Conservation (phyloP, 2,888 invertebrate species). For the Hydropsyche betteni region DNA sequence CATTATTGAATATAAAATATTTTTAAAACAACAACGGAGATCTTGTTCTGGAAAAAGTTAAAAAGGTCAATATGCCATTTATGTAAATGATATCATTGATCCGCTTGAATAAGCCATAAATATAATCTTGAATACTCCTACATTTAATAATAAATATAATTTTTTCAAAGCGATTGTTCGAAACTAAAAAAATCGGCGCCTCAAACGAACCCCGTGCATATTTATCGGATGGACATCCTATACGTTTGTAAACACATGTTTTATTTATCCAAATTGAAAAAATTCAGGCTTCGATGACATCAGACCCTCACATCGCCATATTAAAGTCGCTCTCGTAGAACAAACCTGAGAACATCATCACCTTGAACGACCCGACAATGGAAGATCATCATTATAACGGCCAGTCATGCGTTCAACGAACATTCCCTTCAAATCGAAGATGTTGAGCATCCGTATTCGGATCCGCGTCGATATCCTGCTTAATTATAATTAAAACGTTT, state of each 20-base stretch:
- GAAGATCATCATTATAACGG: slow-evolving; percentile 11
- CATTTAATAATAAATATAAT: too few relatives aligned
- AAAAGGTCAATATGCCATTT: too few relatives aligned
- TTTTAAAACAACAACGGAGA: too few relatives aligned
- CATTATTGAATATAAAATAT: too few relatives aligned
- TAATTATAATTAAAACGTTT: neutral
- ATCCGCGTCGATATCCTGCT: slow-evolving; percentile 22
- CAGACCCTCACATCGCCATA: neutral
- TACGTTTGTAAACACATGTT: neutral
- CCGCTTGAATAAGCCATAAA: too few relatives aligned
- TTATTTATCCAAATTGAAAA: neutral
- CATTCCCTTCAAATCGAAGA: slow-evolving; percentile 21
- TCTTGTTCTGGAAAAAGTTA: too few relatives aligned
- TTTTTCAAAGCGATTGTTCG: too few relatives aligned
- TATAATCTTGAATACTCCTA: too few relatives aligned
- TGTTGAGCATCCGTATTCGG: neutral
- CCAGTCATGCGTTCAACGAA: slow-evolving; percentile 22
- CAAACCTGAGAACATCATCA: slow-evolving; percentile 28
- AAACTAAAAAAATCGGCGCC: too few relatives aligned
- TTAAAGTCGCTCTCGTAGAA: neutral
- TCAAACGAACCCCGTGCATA: too few relatives aligned
- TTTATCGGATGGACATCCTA: neutral
- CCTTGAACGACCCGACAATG: slow-evolving; percentile 24
- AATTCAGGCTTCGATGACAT: slow-evolving; percentile 15
- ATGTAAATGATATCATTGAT: too few relatives aligned